phyloP scores from a whole-genome alignment of 2,888 invertebrate species.

The Ectobius pallidus region DNA sequence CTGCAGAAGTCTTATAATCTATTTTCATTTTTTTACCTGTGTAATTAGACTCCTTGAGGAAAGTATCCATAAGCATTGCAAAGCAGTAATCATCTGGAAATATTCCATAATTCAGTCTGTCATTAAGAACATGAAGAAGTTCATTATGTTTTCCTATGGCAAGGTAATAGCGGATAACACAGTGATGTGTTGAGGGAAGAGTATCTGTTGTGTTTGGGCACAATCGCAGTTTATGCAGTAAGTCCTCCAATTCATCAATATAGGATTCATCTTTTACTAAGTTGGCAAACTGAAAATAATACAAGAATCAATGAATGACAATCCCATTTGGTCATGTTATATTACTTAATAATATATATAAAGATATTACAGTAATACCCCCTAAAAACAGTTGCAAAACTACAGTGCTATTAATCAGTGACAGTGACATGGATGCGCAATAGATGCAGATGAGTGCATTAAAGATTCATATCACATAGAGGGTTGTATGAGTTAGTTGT shows the following conservation, averaged over 20 bases:
- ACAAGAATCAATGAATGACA: no score
- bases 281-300: conserved; percentile 66
- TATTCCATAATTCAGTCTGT: conserved; percentile 86
- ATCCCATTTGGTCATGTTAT: no score
- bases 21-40: conserved; percentile 53
- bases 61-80: conserved; percentile 80
- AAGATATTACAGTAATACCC: background rate
- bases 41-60: conserved; percentile 72
- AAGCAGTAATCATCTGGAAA: conserved; percentile 84
- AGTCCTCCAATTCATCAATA: conserved; percentile 73
- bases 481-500: no score
- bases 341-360: background rate
- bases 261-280: conserved; percentile 62
- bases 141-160: conserved; percentile 64
- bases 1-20: no score
- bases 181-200: conserved; percentile 82
- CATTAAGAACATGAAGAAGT: conserved; percentile 74
- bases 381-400: background rate
- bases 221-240: conserved; percentile 73
- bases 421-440: no score
- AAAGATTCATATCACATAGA: no score
- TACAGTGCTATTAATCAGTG: background rate
- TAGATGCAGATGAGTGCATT: no score
- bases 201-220: conserved; percentile 73
- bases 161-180: conserved; percentile 69